Percentiles rank a stretch among this genome's conserved stretches.
These are phyloP conservation scores for Limnephilus lunatus DNA, from an alignment of 2,888 invertebrate species.

Conservation along the genomic window DNA sequence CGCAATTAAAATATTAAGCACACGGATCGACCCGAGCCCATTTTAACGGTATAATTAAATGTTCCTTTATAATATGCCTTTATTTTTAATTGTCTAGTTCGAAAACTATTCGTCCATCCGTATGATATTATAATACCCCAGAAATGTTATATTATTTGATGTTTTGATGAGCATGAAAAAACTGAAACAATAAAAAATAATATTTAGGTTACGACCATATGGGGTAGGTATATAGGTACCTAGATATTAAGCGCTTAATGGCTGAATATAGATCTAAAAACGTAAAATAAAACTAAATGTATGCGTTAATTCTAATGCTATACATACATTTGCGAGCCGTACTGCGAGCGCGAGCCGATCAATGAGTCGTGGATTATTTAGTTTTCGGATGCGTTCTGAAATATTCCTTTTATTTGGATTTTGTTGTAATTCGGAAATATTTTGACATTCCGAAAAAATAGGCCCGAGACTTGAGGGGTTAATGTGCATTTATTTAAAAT, in stretches of 20 bases:
- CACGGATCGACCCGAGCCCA: constrained; percentile 54
- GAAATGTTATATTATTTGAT: constrained; percentile 50
- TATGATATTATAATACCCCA: constrained; percentile 10
- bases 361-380: too few relatives aligned
- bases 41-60: constrained; percentile 66
- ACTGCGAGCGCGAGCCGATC: too few relatives aligned
- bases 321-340: too few relatives aligned
- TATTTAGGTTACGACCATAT: not conserved
- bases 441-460: too few relatives aligned
- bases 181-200: not conserved
- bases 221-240: not conserved
- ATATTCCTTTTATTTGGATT: too few relatives aligned
- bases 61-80: constrained; percentile 61
- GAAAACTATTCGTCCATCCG: constrained; percentile 27
- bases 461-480: too few relatives aligned
- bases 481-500: not conserved
- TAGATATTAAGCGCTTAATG: not conserved
- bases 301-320: too few relatives aligned
- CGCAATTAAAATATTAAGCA: constrained; percentile 65
- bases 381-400: too few relatives aligned
- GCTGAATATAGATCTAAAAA: too few relatives aligned
- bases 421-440: too few relatives aligned
- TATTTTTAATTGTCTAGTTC: constrained; percentile 54
- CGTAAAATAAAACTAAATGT: too few relatives aligned
- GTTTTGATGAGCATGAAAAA: constrained; percentile 51